phyloP scores from a whole-genome alignment of 2,113 vertebrate species.

The Tupaia chinensis region DNA sequence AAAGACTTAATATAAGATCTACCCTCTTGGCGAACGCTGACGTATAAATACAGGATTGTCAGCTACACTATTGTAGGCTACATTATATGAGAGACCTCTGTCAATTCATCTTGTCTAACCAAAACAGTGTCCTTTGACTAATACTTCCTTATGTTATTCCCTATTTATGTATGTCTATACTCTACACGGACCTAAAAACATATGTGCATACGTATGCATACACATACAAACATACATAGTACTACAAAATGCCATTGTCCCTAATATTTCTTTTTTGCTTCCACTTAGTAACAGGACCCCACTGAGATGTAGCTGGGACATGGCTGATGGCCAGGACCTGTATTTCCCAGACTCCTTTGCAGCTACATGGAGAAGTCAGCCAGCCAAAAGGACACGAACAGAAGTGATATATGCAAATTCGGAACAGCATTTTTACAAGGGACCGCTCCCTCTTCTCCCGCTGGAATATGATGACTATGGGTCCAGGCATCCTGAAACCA shows the following conservation, averaged over 20 bases:
- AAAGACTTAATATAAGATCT: background rate
- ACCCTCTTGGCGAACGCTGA: background rate
- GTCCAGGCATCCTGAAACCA: background rate
- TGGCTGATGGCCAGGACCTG: background rate
- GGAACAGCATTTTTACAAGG: background rate
- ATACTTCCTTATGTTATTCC: background rate
- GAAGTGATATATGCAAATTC: background rate
- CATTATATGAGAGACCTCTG: too few relatives aligned
- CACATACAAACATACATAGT: background rate
- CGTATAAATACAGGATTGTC: background rate
- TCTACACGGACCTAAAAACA: background rate
- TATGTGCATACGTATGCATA: background rate
- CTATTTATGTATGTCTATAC: background rate
- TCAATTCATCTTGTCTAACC: background rate
- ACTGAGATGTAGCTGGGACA: background rate
- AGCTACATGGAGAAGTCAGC: background rate
- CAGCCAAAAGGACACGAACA: background rate
- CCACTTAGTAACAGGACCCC: background rate
- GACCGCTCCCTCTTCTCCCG: background rate
- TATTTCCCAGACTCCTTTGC: background rate
- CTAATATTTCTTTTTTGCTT: background rate
- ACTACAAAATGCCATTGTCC: background rate
- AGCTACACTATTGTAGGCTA: background rate
- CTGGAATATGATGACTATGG: background rate
- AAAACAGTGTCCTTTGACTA: too few relatives aligned